phyloP scores from a whole-genome alignment of 2,797 vertebrate genomes.

The Sternotherus odoratus region DNA sequence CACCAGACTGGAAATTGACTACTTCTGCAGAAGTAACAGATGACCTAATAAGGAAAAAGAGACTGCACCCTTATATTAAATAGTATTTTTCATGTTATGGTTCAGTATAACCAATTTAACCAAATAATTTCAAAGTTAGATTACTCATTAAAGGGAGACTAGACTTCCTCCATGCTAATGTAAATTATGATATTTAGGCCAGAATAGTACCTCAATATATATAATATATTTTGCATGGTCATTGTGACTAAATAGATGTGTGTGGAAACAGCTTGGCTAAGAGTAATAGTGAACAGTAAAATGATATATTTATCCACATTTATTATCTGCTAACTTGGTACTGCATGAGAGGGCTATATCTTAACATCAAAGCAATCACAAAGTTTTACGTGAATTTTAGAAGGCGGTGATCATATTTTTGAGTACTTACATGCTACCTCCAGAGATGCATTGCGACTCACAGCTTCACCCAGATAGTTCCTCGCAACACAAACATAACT shows the following conservation, averaged over 20 bases:
- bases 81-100: conserved; percentile 52
- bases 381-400: neutral
- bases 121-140: conserved; percentile 52
- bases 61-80: conserved; percentile 44
- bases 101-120: conserved; percentile 40
- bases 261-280: neutral
- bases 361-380: neutral
- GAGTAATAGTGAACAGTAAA: conserved; percentile 30
- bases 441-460: conserved; percentile 97
- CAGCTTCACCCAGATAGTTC: conserved; percentile 98
- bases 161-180: conserved; percentile 21
- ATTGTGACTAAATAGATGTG: neutral
- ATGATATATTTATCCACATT: neutral
- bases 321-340: neutral
- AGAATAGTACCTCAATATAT: conserved; percentile 11
- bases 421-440: conserved; percentile 98
- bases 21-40: conserved; percentile 63
- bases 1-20: conserved; percentile 43
- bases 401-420: neutral
- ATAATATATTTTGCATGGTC: rapidly evolving
- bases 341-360: rapidly evolving
- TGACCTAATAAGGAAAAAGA: conserved; percentile 54
- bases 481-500: conserved; percentile 96
- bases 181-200: neutral
- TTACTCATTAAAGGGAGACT: conserved; percentile 57